A percentile compares a stretch with the other conserved stretches of the same genome.
phyloP scores from a whole-genome alignment of 2,797 vertebrate species.

The Protosalanx chinensis region DNA sequence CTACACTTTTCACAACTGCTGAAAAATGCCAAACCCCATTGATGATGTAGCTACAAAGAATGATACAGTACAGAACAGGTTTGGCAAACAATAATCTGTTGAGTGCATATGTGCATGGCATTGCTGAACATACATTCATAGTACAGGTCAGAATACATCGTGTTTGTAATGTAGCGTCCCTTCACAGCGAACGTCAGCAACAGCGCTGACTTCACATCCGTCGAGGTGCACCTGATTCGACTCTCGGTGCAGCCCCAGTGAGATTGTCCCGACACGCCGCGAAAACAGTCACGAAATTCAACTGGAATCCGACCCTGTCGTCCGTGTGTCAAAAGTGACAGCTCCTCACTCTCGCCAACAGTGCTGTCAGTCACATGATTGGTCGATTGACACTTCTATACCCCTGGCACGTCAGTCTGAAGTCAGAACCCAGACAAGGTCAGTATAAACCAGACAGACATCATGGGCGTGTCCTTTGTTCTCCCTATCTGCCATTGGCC shows the following conservation, averaged over 20 bases:
- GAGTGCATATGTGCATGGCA: conserved; percentile 73
- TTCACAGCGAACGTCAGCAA: not conserved
- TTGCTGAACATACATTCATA: conserved; percentile 61
- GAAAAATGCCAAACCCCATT: conserved; percentile 54
- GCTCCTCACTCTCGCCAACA: not conserved
- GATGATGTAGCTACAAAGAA: conserved; percentile 55
- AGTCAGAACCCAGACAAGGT: not conserved
- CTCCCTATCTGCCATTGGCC: not conserved
- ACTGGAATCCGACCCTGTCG: not conserved
- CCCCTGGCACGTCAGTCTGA: not conserved
- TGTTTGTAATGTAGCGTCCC: not conserved
- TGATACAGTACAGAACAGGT: conserved; percentile 56
- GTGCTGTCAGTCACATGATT: not conserved
- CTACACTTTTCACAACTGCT: conserved; percentile 56
- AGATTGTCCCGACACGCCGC: not conserved
- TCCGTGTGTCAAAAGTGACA: not conserved
- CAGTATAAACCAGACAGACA: conserved; percentile 7
- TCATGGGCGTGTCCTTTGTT: conserved; percentile 1
- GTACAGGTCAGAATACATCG: conserved; percentile 16
- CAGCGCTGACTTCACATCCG: not conserved
- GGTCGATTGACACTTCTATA: too few species aligned
- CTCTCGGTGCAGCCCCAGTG: not conserved
- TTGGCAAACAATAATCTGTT: conserved; percentile 71
- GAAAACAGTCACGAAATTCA: not conserved
- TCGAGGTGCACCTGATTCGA: not conserved